These are phyloP conservation scores for Argynnis bischoffii DNA, from an alignment of 2,888 invertebrate species.

Conservation along the genomic window DNA sequence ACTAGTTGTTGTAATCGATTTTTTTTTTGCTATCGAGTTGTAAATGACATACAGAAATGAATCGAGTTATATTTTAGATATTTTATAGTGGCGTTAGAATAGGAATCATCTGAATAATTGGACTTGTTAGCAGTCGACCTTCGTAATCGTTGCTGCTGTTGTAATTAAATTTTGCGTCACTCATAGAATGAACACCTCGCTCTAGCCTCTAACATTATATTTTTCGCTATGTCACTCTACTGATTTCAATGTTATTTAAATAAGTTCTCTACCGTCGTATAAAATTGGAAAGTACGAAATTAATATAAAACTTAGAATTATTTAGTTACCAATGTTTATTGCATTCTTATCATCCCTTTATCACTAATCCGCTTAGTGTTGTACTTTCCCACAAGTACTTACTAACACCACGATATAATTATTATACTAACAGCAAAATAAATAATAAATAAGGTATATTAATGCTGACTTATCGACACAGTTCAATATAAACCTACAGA, in stretches of 20 bases:
- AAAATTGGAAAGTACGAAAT: background rate
- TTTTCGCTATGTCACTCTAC: slow-evolving; percentile 68
- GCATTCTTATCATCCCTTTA: background rate
- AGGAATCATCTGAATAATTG: slow-evolving; percentile 72
- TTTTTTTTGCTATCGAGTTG: slow-evolving; percentile 65
- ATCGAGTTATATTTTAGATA: slow-evolving; percentile 61
- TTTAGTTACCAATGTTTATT: background rate
- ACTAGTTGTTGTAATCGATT: slow-evolving; percentile 67
- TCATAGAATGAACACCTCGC: slow-evolving; percentile 73
- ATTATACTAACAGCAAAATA: too few relatives aligned
- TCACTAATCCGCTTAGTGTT: background rate
- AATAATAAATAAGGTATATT: too few relatives aligned
- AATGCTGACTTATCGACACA: too few relatives aligned
- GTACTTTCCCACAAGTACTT: background rate
- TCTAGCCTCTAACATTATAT: slow-evolving; percentile 72
- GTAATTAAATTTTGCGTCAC: slow-evolving; percentile 81
- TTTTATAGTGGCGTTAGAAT: slow-evolving; percentile 63
- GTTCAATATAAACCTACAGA: too few relatives aligned
- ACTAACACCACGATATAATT: too few relatives aligned
- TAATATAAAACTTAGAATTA: background rate
- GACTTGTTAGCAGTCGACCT: slow-evolving; percentile 72
- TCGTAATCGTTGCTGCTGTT: slow-evolving; percentile 71
- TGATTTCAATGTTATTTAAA: slow-evolving; percentile 44
- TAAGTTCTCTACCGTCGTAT: slow-evolving; percentile 11
- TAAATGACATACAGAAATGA: slow-evolving; percentile 58